A percentile compares a stretch with the other conserved stretches of the same genome.
Conservation (phyloP, 2,797 vertebrate species). For the Petrocephalus sullivani region DNA sequence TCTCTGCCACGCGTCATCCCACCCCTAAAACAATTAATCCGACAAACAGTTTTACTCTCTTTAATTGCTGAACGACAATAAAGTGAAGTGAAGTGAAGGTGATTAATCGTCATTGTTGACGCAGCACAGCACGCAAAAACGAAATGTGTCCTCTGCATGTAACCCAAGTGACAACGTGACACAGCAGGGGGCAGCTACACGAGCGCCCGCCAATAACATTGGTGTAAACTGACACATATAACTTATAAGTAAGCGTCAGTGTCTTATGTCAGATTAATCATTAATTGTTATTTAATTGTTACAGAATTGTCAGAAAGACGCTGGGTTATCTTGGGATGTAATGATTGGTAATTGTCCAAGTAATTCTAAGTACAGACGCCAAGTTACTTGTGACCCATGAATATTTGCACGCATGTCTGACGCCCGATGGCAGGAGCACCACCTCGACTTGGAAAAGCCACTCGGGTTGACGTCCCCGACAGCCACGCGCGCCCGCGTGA, state of each 20-base stretch:
- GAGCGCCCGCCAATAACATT: background rate
- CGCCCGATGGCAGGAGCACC: background rate
- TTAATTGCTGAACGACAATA: background rate
- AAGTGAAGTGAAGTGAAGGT: too few species aligned
- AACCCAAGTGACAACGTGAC: too few species aligned
- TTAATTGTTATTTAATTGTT: background rate
- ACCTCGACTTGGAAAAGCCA: background rate
- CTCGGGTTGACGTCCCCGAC: background rate
- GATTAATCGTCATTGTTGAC: too few species aligned
- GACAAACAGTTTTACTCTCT: background rate
- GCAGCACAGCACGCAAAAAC: too few species aligned
- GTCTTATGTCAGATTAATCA: background rate
- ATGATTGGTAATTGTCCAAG: background rate
- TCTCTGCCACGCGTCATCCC: background rate
- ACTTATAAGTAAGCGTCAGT: background rate
- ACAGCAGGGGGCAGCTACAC: too few species aligned
- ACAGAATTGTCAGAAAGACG: background rate
- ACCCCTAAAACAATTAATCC: background rate
- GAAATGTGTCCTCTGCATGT: too few species aligned
- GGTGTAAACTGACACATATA: background rate
- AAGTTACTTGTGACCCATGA: background rate
- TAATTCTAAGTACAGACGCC: background rate
- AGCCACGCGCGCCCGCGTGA: slow-evolving; percentile 30
- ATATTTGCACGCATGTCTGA: background rate
- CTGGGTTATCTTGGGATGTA: background rate